Evolutionary conservation across 2,888 invertebrate genomes (phyloP), one percentile per base, ranked within the genome.

Genomic region (Drosophila anceps): DNA sequence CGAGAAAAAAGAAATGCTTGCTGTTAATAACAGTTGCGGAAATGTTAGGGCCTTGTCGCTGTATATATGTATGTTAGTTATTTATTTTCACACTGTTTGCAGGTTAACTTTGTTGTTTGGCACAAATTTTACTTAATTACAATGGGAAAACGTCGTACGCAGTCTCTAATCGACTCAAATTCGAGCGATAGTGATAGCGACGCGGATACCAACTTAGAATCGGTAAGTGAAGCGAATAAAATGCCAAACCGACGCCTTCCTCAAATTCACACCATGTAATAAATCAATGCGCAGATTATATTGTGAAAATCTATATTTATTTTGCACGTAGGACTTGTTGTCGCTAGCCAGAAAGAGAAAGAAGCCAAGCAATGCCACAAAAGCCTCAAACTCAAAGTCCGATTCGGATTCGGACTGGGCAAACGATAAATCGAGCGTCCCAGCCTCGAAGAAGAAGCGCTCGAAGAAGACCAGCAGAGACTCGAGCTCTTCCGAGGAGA

Each of bases 101-200:
- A 77, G 77, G 77, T 77, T 77, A 77, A 62, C 70, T 77, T 77
- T 63, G 69, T 77, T 77, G 78, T 78, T 77, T 78, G 78, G 73
- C 78, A 69, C 63, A 20, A 65, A 53, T 74, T 73, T 68, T 74
- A 70, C 70, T 78, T 70, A 78, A 67, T 70, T 67, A 69, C 35
- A 58, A 97, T 97, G 97, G 96, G 95, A 85, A 97, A 97, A 94
- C 94, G 97, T 82, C 97, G 97, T 93, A 96, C 96, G 93, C 96
- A 96, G 92, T 96, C 96, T 44, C 93, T 97, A 75, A 96, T 97
- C 84, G 97, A 97, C 92, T 96, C 97, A 27, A 96, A 97, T 92
- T 96, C 96, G 68, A 97, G 96, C 93, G 96, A 96, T 92, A 96
- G 95, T 85, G 96, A 96, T 93, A 96, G 95, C 87, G 96, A 95